These are phyloP conservation scores for Mesitornis unicolor DNA, from an alignment of 2,113 vertebrate species.

Conservation along the genomic window DNA sequence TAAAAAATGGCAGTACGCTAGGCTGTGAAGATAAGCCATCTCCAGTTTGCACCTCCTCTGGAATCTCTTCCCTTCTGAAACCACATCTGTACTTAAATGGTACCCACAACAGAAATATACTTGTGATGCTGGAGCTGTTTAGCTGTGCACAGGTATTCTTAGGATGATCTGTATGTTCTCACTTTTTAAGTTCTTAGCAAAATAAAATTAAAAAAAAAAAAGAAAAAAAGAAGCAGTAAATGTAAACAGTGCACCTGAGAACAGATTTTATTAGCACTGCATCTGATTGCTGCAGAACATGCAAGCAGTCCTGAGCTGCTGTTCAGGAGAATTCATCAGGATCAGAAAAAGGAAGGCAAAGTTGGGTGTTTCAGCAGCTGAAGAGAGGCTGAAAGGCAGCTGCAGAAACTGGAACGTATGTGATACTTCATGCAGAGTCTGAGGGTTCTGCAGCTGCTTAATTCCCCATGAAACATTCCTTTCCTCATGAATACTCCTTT, in stretches of 20 bases:
- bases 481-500: not conserved
- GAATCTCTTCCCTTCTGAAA: not conserved
- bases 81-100: not conserved
- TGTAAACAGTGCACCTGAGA: not conserved
- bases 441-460: slow-evolving; percentile 6
- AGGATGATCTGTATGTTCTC: not conserved
- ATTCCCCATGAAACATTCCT: not conserved
- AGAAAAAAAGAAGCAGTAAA: not conserved
- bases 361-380: not conserved
- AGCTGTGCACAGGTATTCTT: not conserved
- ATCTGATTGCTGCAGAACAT: not conserved
- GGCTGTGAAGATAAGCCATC: not conserved
- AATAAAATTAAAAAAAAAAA: not conserved
- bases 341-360: not conserved
- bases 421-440: not conserved
- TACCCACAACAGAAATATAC: not conserved
- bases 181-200: not conserved
- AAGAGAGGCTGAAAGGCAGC: not conserved
- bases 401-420: not conserved
- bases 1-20: not conserved
- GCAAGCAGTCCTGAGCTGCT: not conserved
- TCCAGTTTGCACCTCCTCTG: not conserved
- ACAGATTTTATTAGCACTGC: not conserved
- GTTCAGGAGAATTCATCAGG: not conserved
- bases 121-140: not conserved